A percentile compares a stretch with the other conserved stretches of the same genome.
Conservation (phyloP, 1,140 invertebrate genomes). For the Polypedilum vanderplanki region DNA sequence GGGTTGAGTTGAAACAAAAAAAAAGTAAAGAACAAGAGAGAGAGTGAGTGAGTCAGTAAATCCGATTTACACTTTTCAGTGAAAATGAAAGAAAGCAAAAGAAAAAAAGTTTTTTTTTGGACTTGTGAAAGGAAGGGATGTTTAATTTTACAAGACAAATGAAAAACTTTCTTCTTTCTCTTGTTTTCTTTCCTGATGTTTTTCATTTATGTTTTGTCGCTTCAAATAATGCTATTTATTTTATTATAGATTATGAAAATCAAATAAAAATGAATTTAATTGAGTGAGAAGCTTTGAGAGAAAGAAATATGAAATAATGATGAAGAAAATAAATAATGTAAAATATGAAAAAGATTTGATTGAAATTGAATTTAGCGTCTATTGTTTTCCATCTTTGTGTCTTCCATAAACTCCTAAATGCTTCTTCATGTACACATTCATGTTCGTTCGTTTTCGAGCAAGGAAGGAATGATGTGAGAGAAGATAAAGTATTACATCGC, state of each 20-base stretch:
- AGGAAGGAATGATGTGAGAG: background rate
- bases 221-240: too few species aligned
- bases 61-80: conserved; percentile 11
- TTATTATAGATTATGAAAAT: too few species aligned
- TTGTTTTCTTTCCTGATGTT: background rate
- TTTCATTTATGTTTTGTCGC: background rate
- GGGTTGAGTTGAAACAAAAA: background rate
- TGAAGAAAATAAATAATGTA: too few species aligned
- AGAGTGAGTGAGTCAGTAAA: background rate
- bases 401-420: too few species aligned
- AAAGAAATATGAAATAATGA: background rate
- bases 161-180: background rate
- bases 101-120: background rate
- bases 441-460: background rate
- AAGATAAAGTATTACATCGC: conserved; percentile 27
- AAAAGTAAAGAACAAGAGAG: background rate
- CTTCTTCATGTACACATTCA: too few species aligned
- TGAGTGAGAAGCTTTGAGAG: background rate
- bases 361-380: too few species aligned
- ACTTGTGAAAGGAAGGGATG: background rate
- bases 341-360: too few species aligned
- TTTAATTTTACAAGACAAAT: conserved; percentile 15
- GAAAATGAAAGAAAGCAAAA: background rate
- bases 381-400: too few species aligned
- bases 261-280: too few species aligned